Base-by-base conservation (phyloP, 2,113 vertebrate species). In the Carlito syrichta region DNA sequence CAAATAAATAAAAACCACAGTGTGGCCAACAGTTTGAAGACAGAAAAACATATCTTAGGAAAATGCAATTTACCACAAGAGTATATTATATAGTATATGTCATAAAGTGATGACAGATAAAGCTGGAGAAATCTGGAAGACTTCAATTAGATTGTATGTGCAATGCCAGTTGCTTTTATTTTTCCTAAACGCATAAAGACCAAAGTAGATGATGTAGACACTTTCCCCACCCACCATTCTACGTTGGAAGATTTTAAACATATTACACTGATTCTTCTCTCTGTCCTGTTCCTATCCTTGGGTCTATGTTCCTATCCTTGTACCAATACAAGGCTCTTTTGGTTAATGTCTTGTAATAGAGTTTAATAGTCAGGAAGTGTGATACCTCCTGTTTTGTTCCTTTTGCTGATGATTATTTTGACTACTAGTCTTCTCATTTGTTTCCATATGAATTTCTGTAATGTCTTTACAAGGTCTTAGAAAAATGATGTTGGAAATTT, bases 131-230 rank as follows among this genome's bases (percentile, higher is more conserved):
- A 71, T 32, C 3, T 48, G 19, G 17, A 10, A 6, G 10, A 22
- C 25, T n/a, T 62, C 6, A 2, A 12, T 6, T 4, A 19, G 25
- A 52, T 17, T 14, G 2, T 1, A 0, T 2, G 32, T 4, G 4
- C 35, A 43, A 2, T 8, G 8, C 8, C 73, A 23, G 45, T 0
- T 20, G 17, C 20, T 50, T 79, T 92, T 38, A 38, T 63, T 58
- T 87, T 81, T 14, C 32, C 40, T 16, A 50, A 87, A 27, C 8
- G 27, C 38, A 35, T 45, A 95, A 23, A 81, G 35, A 22, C 54
- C 14, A 9, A 25, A 20, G 1, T 2, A 58, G 32, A 27, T 23
- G 13, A n/a, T 6, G 23, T 23, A n/a, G 84, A 82, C 3, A 8
- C 32, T 8, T 79, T 25, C 25, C 20, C 8, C 17, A 23, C 20